Base-by-base conservation (phyloP, 1,140 invertebrate species). In the Eueides isabella region DNA sequence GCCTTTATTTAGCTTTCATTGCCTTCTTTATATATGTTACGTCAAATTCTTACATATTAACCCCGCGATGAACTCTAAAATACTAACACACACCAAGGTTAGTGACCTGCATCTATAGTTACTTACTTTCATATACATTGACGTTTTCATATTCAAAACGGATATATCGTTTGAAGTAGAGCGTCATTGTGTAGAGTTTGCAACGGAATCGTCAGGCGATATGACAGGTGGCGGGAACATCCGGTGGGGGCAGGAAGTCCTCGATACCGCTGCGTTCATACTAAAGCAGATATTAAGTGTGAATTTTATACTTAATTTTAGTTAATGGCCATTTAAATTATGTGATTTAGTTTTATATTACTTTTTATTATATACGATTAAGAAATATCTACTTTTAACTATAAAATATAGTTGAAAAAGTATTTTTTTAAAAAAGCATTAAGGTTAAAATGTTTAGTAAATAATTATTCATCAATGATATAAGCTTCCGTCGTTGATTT, bases 181-280 rank as follows among this genome's bases (percentile, higher is more conserved):
- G 29, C 61, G 48, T 67, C 67, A 65, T 75, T 78, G 77, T 72
- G 75, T 28, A 26, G 29, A 31, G 73, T 72, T 33, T 31, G 19
- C 16, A 31, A 29, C 48, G 67, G 62, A 68, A 33, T 23, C 28
- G 71, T 76, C 23, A 61, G 30, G 16, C 31, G 61, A 65, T 70
- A 61, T 66, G 67, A 55, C 55, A 64, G 41, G 23, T 75, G 65
- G 68, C 68, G 68, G 69, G 35, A 78, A 55, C 68, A 74, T 81
- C 80, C 74, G 80, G 75, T 64, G 35, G 64, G 35, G 44, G 61
- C 77, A 72, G 80, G 77, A 81, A 77, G 71, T 66, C 55, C 75
- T 77, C 72, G 72, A 78, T 80, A 80, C 61, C 14, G 55, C 71
- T 74, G 71, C 67, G 64, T 77, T 71, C 71, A 74, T 68, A 74